Conservation (phyloP, 1,140 invertebrate species). For the Sitobion miscanthi region DNA sequence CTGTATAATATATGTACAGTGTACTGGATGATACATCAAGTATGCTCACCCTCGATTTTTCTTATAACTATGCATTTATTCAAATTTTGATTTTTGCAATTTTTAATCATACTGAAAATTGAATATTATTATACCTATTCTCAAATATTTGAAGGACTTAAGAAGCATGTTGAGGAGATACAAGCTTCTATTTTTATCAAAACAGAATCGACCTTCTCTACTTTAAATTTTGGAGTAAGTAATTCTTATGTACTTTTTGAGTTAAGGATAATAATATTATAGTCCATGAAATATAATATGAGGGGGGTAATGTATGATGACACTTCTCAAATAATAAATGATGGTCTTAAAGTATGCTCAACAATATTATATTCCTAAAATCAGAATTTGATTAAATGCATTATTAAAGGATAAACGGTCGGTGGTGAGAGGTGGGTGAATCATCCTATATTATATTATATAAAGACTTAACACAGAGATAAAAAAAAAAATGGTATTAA, state of each 20-base stretch:
- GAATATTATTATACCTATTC: neutral
- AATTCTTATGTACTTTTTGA: neutral
- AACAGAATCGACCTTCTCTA: neutral
- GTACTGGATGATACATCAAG: neutral
- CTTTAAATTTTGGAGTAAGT: neutral
- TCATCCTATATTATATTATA: neutral
- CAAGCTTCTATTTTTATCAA: neutral
- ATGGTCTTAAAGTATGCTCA: neutral
- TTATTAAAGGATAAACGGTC: neutral
- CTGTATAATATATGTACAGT: too few species aligned
- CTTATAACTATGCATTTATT: neutral
- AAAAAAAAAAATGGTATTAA: neutral
- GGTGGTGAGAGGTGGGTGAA: neutral
- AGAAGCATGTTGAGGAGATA: neutral
- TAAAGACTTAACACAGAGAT: neutral
- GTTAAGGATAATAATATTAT: too few species aligned
- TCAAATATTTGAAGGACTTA: neutral
- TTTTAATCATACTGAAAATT: neutral
- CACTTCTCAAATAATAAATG: neutral
- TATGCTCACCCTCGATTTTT: neutral
- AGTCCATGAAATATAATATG: too few species aligned
- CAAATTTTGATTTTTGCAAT: neutral
- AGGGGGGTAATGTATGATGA: neutral
- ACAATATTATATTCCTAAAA: too few species aligned
- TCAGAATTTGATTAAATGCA: neutral